These are phyloP conservation scores for Virgularia gustaviana DNA, from an alignment of 92 coral and sea anemone genomes.

Conservation along the genomic window DNA sequence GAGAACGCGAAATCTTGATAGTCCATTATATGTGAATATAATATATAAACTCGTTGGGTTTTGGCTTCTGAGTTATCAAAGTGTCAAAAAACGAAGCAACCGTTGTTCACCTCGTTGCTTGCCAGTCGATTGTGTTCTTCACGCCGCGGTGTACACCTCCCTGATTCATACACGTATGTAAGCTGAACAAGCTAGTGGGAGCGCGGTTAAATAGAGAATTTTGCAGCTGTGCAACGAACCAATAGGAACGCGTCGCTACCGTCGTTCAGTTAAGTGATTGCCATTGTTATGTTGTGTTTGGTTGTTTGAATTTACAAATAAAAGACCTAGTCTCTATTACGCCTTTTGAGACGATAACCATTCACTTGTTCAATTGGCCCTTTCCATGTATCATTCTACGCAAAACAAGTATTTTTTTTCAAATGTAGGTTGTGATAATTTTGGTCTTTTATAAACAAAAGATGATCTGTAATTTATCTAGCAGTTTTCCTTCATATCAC, in stretches of 20 bases:
- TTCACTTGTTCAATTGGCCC: not conserved
- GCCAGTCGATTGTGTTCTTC: not conserved
- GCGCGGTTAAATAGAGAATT: conserved; percentile 21
- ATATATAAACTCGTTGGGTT: not conserved
- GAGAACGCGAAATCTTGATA: conserved; percentile 85
- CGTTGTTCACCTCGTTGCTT: not conserved
- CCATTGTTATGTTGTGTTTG: conserved; percentile 19
- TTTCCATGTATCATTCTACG: too few species aligned
- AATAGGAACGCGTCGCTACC: not conserved
- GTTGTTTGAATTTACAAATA: conserved; percentile 33
- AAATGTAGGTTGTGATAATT: too few species aligned
- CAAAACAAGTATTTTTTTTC: too few species aligned
- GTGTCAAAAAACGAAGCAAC: not conserved
- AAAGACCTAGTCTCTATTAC: conserved; percentile 3
- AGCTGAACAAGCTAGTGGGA: conserved; percentile 12
- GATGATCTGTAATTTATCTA: too few species aligned
- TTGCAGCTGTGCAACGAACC: conserved; percentile 30
- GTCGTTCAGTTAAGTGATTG: not conserved
- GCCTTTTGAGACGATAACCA: not conserved
- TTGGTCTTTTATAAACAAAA: too few species aligned
- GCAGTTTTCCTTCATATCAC: too few species aligned
- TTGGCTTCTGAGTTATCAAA: not conserved
- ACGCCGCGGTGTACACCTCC: too few species aligned
- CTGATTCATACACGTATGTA: too few species aligned
- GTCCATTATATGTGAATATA: conserved; percentile 48